Evolutionary conservation across 1,140 invertebrate species (phyloP).

Genomic region (Ephestia elutella): DNA sequence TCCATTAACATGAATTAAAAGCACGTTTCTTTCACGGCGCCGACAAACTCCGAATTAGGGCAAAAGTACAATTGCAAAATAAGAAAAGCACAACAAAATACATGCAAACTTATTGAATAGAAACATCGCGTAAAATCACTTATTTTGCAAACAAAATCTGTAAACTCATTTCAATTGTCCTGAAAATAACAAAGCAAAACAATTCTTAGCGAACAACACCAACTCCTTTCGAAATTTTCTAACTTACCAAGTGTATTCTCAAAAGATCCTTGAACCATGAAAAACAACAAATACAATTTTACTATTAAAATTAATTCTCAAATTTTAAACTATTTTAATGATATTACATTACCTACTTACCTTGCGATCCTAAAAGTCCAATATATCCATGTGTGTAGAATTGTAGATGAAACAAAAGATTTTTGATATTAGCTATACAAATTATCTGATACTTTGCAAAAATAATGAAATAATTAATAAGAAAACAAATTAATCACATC

Average conservation of each 20-base stretch:
- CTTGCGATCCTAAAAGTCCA: slow-evolving; percentile 55
- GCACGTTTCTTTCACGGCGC: too few species aligned
- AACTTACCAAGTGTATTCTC: slow-evolving; percentile 60
- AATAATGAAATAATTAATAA: not conserved
- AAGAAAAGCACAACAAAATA: not conserved
- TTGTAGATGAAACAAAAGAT: slow-evolving; percentile 33
- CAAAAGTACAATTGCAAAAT: too few species aligned
- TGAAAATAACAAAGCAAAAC: slow-evolving; percentile 7
- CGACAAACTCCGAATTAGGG: too few species aligned
- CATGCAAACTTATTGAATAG: not conserved
- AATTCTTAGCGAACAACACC: slow-evolving; percentile 15
- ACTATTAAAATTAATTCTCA: not conserved
- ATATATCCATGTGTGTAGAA: slow-evolving; percentile 20
- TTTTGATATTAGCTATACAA: not conserved
- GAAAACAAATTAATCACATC: too few species aligned
- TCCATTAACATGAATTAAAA: too few species aligned
- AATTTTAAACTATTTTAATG: not conserved
- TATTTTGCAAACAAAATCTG: not conserved
- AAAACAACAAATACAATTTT: slow-evolving; percentile 10
- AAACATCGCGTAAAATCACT: not conserved
- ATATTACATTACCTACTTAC: slow-evolving; percentile 44
- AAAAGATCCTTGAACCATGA: slow-evolving; percentile 54
- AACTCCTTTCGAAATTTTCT: slow-evolving; percentile 4
- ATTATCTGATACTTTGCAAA: not conserved
- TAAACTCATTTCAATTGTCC: not conserved